A percentile compares a stretch with the other conserved stretches of the same genome.
Evolutionary conservation across 2,113 vertebrate genomes (phyloP).

Genomic region (Pleuronectes platessa): DNA sequence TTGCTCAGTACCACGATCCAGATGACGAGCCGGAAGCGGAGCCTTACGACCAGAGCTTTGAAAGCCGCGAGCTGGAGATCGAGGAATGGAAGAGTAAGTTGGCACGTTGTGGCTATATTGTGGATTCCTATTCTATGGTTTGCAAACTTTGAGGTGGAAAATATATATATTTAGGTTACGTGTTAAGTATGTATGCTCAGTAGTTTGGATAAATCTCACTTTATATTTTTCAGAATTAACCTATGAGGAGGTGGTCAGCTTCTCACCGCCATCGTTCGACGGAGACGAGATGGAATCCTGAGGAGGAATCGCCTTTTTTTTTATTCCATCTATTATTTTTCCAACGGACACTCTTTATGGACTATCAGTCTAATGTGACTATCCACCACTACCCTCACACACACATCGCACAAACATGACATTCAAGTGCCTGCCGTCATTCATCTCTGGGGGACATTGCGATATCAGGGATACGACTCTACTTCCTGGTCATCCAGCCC

Average conservation of each 20-base stretch:
- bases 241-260: conserved; percentile 94
- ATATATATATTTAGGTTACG: background rate
- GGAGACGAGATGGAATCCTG: conserved; percentile 97
- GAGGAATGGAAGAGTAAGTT: conserved; percentile 98
- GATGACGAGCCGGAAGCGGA: conserved; percentile 96
- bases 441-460: conserved; percentile 77
- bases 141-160: background rate
- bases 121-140: background rate
- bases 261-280: conserved; percentile 90
- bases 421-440: conserved; percentile 93
- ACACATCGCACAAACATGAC: conserved; percentile 71
- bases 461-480: conserved; percentile 56
- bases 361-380: conserved; percentile 60
- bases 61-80: conserved; percentile 95
- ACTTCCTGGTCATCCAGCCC: conserved; percentile 47
- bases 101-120: background rate
- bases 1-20: conserved; percentile 96
- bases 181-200: background rate
- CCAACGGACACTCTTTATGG: conserved; percentile 57
- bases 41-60: conserved; percentile 98
- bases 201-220: background rate
- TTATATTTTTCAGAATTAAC: conserved; percentile 86
- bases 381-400: conserved; percentile 68
- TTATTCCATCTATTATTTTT: conserved; percentile 37
- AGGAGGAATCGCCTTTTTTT: conserved; percentile 61